Base-by-base conservation (phyloP, 2,888 invertebrate genomes). In the Marasmarcha lunaedactyla region DNA sequence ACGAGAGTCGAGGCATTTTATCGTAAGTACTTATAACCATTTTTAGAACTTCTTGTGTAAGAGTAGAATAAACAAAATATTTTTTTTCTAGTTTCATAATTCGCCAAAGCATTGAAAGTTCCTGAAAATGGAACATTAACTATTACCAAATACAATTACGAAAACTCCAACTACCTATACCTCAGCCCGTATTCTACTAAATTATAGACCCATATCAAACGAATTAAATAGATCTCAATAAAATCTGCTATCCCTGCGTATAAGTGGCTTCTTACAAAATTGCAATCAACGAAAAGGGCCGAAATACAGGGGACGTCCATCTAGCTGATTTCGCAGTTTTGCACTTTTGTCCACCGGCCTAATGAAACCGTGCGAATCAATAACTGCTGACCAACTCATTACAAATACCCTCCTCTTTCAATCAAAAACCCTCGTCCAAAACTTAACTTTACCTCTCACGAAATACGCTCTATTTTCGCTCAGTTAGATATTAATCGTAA, bases 371-470 rank as follows among this genome's bases (percentile, higher is more conserved):
- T 66, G 68, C 63, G 76, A 79, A 79, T 79, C 79, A 79, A 79
- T 79, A 79, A 72, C 72, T 70, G 71, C 76, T 76, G 78, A 73
- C 79, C 76, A 62, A 63, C 72, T 78, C 76, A 79, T 79, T 78
- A 78, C 71, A 61, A 59, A 60, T 59, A 64, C 54, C 33, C 64
- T 20, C n/a, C 59, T 63, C 67, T 66, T 74, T 69, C 71, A 72
- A 76, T 74, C 71, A 70, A 63, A 55, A 46, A 41, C 38, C 33
- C 37, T 39, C 52, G 50, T 33, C 13, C 55, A 20, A 62, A 44
- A 51, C 34, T 41, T 42, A 46, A 46, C 60, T 48, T 46, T 66
- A 57, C 27, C 1, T 0, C 1, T 12, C 15, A 30, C 15, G 12
- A 6, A 14, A 43, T 48, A 59, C 37, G 44, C 57, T 44, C 42